Evolutionary conservation across 2,888 invertebrate species (phyloP), one percentile per base, ranked within the genome.

Genomic region (Hedychridium roseum): DNA sequence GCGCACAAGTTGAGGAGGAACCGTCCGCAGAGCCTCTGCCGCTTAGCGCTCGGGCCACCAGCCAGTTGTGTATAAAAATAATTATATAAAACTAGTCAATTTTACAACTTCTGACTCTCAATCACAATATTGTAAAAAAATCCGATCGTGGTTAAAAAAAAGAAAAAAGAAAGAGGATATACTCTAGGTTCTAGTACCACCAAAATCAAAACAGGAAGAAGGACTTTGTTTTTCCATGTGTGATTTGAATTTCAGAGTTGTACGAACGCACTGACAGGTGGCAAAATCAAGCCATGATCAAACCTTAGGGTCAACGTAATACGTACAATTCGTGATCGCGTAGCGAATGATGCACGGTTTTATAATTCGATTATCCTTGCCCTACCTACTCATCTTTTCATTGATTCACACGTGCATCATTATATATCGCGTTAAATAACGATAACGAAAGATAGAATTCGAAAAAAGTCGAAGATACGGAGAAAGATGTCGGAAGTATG

Each of bases 61-160:
- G 75, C 77, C 76, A 72, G 66, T 71, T 72, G 65, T 69, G 78
- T 78, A 63, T 78, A 78, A 78, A 78, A 78, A 78, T 78, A 78
- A 78, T 77, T 78, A 74, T 78, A 78, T 78, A 78, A 78, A 78
- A 78, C 76, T 78, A 76, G 76, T 76, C 78, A 76, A 76, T 77
- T 74, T 71, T 65, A 73, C 77, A 78, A 77, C 58, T 53, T 72
- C 78, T 74, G 76, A 76, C 62, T 64, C 64, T 71, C 76, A 76
- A 78, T 78, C 78, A 73, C 73, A 59, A 57, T 68, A 66, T 61
- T 50, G 43, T 68, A 66, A 69, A 68, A 71, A 68, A 68, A 61
- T 68, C 58, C 54, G 60, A 67, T 65, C 41, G 46, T 42, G 30
- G 56, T 60, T 31, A 35, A 14, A 35, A 35, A 45, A 54, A 56